Conservation (phyloP, 2,797 vertebrate genomes). For the Hippoglossus hippoglossus region DNA sequence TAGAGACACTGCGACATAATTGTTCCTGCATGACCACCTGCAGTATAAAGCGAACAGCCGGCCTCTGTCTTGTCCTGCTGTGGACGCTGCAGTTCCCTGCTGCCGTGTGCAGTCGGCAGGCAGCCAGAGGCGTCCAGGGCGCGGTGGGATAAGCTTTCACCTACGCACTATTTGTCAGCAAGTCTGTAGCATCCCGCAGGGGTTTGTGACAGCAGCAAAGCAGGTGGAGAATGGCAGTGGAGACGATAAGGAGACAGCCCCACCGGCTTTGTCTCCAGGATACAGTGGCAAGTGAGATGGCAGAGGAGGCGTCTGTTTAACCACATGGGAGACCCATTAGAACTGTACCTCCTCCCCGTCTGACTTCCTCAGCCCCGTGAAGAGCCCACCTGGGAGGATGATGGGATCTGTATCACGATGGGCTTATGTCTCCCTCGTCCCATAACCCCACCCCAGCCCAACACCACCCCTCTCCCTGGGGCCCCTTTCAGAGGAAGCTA, state of each 20-base stretch:
- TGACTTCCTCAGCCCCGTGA: conserved; percentile 69
- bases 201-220: conserved; percentile 45
- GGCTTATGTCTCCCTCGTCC: background rate
- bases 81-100: conserved; percentile 45
- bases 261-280: conserved; percentile 77
- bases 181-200: conserved; percentile 51
- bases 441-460: background rate
- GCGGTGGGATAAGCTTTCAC: conserved; percentile 67
- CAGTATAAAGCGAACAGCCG: conserved; percentile 16
- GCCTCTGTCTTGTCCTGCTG: conserved; percentile 29
- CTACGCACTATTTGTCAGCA: conserved; percentile 69
- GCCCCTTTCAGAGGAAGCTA: conserved; percentile 65
- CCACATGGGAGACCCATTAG: conserved; percentile 70
- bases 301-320: conserved; percentile 40
- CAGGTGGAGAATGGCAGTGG: conserved; percentile 44
- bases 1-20: conserved; percentile 6
- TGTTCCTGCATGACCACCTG: background rate
- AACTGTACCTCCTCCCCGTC: conserved; percentile 52
- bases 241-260: conserved; percentile 47
- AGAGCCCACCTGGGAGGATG: conserved; percentile 68
- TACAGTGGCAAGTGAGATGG: conserved; percentile 62
- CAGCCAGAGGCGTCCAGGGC: conserved; percentile 33
- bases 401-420: conserved; percentile 35
- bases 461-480: conserved; percentile 53
- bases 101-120: conserved; percentile 42